A percentile compares a stretch with the other conserved stretches of the same genome.
Evolutionary conservation across 2,888 invertebrate genomes (phyloP).

Genomic region (Pyrochroa serraticornis): DNA sequence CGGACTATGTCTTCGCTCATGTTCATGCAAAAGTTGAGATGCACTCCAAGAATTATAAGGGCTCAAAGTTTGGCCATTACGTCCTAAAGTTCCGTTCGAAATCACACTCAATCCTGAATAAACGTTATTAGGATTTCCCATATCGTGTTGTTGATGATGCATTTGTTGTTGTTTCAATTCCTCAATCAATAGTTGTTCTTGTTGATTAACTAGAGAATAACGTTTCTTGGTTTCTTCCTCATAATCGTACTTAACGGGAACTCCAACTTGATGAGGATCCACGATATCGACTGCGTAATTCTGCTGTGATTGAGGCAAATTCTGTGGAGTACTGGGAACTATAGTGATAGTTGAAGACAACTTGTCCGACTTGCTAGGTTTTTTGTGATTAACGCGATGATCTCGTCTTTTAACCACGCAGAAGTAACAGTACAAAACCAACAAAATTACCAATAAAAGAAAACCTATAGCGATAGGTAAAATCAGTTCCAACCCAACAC

Average conservation of each 20-base stretch:
- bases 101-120: conserved; percentile 54
- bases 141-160: conserved; percentile 44
- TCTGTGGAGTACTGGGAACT: conserved; percentile 55
- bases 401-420: conserved; percentile 58
- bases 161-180: conserved; percentile 58
- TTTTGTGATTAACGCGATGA: conserved; percentile 44
- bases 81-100: conserved; percentile 55
- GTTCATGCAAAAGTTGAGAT: conserved; percentile 64
- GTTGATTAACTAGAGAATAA: conserved; percentile 59
- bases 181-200: conserved; percentile 58
- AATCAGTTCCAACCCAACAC: conserved; percentile 59
- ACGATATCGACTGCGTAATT: conserved; percentile 49
- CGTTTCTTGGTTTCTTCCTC: conserved; percentile 60
- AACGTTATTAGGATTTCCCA: conserved; percentile 37
- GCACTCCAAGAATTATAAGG: conserved; percentile 68
- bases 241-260: conserved; percentile 57
- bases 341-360: conserved; percentile 57
- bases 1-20: conserved; percentile 64
- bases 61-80: conserved; percentile 57
- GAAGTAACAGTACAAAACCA: conserved; percentile 60
- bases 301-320: conserved; percentile 47
- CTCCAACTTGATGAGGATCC: conserved; percentile 57
- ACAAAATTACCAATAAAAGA: conserved; percentile 55
- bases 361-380: conserved; percentile 49
- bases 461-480: conserved; percentile 60